A percentile compares a stretch with the other conserved stretches of the same genome.
Conservation (phyloP, 2,888 invertebrate genomes). For the Trissolcus brochymenae region DNA sequence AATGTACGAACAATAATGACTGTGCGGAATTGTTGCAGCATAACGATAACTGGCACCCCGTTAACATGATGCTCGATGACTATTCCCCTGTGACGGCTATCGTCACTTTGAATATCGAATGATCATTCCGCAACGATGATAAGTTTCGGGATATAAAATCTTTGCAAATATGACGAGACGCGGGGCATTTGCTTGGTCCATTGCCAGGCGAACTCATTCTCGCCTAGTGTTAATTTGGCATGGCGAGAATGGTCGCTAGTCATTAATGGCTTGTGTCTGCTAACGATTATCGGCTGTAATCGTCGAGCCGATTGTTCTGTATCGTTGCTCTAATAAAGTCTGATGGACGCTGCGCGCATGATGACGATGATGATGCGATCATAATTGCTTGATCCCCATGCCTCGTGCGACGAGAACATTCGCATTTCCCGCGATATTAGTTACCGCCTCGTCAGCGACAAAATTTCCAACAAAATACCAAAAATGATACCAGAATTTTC, state of each 20-base stretch:
- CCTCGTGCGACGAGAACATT: conserved; percentile 35
- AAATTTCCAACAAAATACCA: conserved; percentile 50
- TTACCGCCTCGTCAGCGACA: conserved; percentile 48
- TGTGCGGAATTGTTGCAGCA: conserved; percentile 1
- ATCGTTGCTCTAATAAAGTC: conserved; percentile 74
- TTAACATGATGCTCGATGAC: conserved; percentile 26
- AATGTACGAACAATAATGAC: background rate
- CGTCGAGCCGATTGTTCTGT: conserved; percentile 74
- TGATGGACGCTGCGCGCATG: conserved; percentile 64
- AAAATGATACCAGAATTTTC: conserved; percentile 51
- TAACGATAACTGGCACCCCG: conserved; percentile 22
- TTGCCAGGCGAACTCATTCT: conserved; percentile 49
- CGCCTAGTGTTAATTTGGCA: conserved; percentile 69
- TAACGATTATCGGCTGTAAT: conserved; percentile 76
- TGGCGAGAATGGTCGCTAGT: conserved; percentile 71
- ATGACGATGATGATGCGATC: conserved; percentile 68
- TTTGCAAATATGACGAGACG: conserved; percentile 47
- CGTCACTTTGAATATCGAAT: conserved; percentile 11
- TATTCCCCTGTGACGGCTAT: conserved; percentile 31
- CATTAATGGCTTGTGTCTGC: conserved; percentile 74
- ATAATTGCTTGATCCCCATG: conserved; percentile 65
- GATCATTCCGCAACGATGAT: conserved; percentile 45
- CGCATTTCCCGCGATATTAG: conserved; percentile 52
- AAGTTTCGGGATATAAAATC: conserved; percentile 50
- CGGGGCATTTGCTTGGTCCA: conserved; percentile 50